phyloP scores from a whole-genome alignment of 2,797 vertebrate genomes.

The Sebastes diaconus region DNA sequence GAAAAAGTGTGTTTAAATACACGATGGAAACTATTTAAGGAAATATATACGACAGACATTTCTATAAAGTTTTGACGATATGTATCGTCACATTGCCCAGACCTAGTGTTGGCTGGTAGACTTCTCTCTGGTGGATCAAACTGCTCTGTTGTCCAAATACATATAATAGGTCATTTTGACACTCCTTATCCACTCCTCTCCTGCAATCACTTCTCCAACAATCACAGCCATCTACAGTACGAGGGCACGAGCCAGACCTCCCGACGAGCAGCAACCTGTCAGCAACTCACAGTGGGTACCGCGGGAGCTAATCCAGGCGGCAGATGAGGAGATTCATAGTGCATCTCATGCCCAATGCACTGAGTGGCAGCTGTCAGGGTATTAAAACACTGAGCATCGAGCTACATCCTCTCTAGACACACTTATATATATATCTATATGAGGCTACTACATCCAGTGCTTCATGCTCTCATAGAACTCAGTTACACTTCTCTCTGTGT shows the following conservation, averaged over 20 bases:
- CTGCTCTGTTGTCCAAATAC: no score
- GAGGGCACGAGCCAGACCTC: constrained; percentile 40
- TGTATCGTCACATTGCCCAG: fast-evolving
- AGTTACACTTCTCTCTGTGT: background rate
- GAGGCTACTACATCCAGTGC: no score
- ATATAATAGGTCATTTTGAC: background rate
- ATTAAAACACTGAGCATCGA: background rate
- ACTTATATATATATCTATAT: background rate
- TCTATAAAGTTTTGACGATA: no score
- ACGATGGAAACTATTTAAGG: no score
- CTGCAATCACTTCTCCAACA: background rate
- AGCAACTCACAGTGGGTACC: constrained; percentile 37
- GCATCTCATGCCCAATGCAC: constrained; percentile 30
- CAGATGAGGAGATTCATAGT: constrained; percentile 39
- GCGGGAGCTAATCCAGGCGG: constrained; percentile 29
- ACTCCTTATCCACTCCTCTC: background rate
- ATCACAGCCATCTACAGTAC: constrained; percentile 16
- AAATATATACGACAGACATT: no score
- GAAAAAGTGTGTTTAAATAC: no score
- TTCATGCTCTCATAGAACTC: background rate
- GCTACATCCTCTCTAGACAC: background rate
- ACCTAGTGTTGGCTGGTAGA: no score
- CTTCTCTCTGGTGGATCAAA: no score
- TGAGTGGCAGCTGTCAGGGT: constrained; percentile 54
- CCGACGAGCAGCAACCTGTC: constrained; percentile 45